Conservation (phyloP, 2,888 invertebrate species). For the Pachydiplax longipennis region DNA sequence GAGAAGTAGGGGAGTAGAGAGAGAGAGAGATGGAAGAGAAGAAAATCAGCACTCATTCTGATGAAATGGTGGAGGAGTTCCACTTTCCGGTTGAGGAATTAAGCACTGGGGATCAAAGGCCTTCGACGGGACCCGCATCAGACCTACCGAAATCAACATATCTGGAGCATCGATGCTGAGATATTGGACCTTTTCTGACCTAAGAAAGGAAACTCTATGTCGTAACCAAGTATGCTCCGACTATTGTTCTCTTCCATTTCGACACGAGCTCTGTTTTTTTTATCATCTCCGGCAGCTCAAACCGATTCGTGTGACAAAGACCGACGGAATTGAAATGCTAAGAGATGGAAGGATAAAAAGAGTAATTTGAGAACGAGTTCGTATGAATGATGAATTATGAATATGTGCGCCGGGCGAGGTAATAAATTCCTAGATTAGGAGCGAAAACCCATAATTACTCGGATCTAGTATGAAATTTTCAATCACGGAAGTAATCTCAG, state of each 20-base stretch:
- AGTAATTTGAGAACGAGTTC: background rate
- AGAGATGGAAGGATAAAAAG: background rate
- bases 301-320: background rate
- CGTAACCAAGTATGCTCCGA: constrained; percentile 11
- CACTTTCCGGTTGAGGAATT: constrained; percentile 54
- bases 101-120: constrained; percentile 54
- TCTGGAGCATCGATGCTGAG: constrained; percentile 53
- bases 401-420: background rate
- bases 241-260: background rate
- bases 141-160: constrained; percentile 56
- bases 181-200: constrained; percentile 24
- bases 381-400: background rate
- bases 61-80: constrained; percentile 55
- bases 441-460: background rate
- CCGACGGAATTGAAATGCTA: background rate
- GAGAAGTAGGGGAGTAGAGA: background rate
- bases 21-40: constrained; percentile 46
- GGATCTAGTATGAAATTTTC: no score
- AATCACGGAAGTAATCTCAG: no score
- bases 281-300: background rate
- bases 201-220: background rate
- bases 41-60: constrained; percentile 55
- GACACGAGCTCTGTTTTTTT: background rate
- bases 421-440: background rate
- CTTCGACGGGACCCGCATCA: constrained; percentile 56